Conservation (phyloP, 2,113 vertebrate genomes). For the Bostrychus sinensis region DNA sequence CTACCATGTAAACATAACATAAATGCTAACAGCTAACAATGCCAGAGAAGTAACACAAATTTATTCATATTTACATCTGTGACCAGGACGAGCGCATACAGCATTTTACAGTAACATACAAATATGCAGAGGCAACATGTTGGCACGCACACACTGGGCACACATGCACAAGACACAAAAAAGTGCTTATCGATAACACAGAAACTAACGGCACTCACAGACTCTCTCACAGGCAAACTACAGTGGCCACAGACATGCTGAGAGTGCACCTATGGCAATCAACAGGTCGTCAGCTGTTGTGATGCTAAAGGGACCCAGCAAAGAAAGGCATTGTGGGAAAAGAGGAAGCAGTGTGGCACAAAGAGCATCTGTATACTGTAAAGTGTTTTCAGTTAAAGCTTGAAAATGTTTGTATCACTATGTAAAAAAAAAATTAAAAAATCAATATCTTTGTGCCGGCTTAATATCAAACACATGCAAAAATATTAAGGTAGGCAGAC, state of each 20-base stretch:
- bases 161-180: constrained; percentile 22
- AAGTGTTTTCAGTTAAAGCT: constrained; percentile 3
- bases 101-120: constrained; percentile 14
- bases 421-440: not conserved
- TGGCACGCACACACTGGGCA: constrained; percentile 17
- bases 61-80: constrained; percentile 23
- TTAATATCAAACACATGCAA: not conserved
- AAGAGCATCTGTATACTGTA: not conserved
- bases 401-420: not conserved
- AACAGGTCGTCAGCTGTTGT: not conserved
- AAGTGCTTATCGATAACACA: constrained; percentile 13
- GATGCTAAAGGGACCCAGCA: constrained; percentile 16
- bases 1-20: constrained; percentile 58
- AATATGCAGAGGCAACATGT: constrained; percentile 29
- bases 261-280: constrained; percentile 1
- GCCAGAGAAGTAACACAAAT: constrained; percentile 1
- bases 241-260: constrained; percentile 13
- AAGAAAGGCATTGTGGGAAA: constrained; percentile 55
- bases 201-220: constrained; percentile 1
- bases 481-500: not conserved
- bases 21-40: constrained; percentile 29
- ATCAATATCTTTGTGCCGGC: not conserved
- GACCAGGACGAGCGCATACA: constrained; percentile 12
- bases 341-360: constrained; percentile 5
- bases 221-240: not conserved